A percentile compares a stretch with the other conserved stretches of the same genome.
These are phyloP conservation scores for Hypanus sabinus DNA, from an alignment of 2,113 vertebrate species.

Conservation along the genomic window DNA sequence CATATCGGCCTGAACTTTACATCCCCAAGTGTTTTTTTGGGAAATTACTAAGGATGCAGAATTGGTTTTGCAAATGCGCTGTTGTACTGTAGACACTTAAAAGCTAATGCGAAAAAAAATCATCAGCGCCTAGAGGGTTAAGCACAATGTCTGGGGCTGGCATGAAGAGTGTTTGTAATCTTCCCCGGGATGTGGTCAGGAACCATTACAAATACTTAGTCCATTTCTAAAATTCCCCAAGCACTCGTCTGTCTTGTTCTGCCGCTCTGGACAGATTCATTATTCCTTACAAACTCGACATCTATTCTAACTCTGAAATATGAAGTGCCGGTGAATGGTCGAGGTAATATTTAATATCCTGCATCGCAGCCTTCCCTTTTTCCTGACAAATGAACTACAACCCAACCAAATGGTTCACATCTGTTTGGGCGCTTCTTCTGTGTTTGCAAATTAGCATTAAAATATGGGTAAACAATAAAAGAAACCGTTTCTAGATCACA, in stretches of 20 bases:
- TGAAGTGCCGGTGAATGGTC: slow-evolving; percentile 63
- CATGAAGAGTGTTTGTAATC: slow-evolving; percentile 9
- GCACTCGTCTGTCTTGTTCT: slow-evolving; percentile 55
- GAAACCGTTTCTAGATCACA: slow-evolving; percentile 57
- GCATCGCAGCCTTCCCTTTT: slow-evolving; percentile 54
- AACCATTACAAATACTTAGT: slow-evolving; percentile 9
- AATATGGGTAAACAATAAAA: slow-evolving; percentile 52
- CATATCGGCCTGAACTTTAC: not conserved
- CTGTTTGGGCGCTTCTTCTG: slow-evolving; percentile 61
- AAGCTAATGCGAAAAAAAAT: not conserved
- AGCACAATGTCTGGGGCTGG: not conserved
- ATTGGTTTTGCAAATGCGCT: not conserved
- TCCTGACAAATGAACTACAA: slow-evolving; percentile 63
- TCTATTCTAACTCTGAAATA: slow-evolving; percentile 63
- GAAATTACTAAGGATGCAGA: not conserved
- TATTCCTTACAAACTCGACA: slow-evolving; percentile 48
- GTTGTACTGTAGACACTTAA: not conserved
- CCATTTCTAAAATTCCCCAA: slow-evolving; percentile 34
- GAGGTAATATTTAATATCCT: slow-evolving; percentile 69
- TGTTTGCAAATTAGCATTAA: slow-evolving; percentile 64
- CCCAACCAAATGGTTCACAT: slow-evolving; percentile 60
- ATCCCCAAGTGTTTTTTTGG: not conserved
- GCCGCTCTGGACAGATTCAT: slow-evolving; percentile 60
- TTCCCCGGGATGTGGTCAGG: slow-evolving; percentile 8
- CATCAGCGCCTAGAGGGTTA: not conserved